Evolutionary conservation across 2,113 vertebrate species (phyloP).

Genomic region (Capreolus pygargus): DNA sequence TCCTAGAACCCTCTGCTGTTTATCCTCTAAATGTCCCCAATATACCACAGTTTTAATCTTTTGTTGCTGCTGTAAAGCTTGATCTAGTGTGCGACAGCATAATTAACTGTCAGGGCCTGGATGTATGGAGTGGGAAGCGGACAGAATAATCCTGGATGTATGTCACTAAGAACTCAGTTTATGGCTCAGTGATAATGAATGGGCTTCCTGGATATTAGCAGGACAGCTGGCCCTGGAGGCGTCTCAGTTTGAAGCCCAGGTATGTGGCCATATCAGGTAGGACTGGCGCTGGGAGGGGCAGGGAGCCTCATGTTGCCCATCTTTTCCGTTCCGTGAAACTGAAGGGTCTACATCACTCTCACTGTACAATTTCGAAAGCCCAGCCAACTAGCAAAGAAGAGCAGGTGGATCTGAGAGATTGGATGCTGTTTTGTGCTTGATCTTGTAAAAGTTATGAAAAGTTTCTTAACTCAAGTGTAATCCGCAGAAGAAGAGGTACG

Average conservation of each 20-base stretch:
- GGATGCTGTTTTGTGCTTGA: slow-evolving; percentile 22
- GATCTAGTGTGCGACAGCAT: slow-evolving; percentile 82
- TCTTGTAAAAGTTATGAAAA: slow-evolving; percentile 56
- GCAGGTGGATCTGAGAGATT: slow-evolving; percentile 21
- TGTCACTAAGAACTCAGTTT: slow-evolving; percentile 79
- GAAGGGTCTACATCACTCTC: neutral
- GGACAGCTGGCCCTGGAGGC: slow-evolving; percentile 69
- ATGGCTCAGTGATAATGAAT: slow-evolving; percentile 77
- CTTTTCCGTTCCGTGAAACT: slow-evolving; percentile 1
- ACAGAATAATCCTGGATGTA: slow-evolving; percentile 73
- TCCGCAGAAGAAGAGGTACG: neutral
- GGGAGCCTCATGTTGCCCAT: neutral
- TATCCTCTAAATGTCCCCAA: slow-evolving; percentile 80
- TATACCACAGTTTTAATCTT: slow-evolving; percentile 83
- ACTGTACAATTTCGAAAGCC: neutral
- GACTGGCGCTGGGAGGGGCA: neutral
- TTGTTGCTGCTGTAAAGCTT: slow-evolving; percentile 83
- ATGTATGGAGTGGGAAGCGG: slow-evolving; percentile 72
- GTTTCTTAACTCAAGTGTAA: neutral
- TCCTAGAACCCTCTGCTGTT: slow-evolving; percentile 64
- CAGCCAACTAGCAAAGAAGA: slow-evolving; percentile 68
- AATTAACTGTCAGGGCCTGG: slow-evolving; percentile 83
- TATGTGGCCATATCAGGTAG: neutral
- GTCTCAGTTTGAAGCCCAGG: slow-evolving; percentile 35
- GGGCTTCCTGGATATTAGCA: slow-evolving; percentile 78